phyloP scores from a whole-genome alignment of 2,888 invertebrate species.

The Pandemis heparana region DNA sequence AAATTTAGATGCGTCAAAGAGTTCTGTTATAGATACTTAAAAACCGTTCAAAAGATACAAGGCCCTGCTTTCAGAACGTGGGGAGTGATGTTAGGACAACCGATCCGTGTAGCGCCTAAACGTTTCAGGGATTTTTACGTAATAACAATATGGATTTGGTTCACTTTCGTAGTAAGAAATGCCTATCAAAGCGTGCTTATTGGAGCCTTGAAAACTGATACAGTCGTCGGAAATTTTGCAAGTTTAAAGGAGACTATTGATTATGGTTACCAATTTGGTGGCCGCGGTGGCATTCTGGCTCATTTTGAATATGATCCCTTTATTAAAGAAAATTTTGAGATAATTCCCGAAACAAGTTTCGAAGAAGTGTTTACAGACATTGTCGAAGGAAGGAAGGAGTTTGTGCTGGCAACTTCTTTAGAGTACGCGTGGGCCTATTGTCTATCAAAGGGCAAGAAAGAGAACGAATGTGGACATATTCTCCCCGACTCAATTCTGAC shows the following conservation, averaged over 20 bases:
- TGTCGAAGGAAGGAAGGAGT: conserved; percentile 60
- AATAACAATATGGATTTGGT: conserved; percentile 71
- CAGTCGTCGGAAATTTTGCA: conserved; percentile 61
- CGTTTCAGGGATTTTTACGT: conserved; percentile 73
- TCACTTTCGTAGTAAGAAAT: conserved; percentile 70
- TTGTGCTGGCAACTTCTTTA: conserved; percentile 67
- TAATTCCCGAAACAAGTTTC: conserved; percentile 64
- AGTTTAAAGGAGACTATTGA: conserved; percentile 63
- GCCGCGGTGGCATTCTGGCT: conserved; percentile 62
- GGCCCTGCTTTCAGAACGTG: conserved; percentile 65
- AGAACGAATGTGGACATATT: conserved; percentile 68
- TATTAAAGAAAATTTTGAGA: conserved; percentile 61
- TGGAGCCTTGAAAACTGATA: conserved; percentile 69
- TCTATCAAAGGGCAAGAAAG: conserved; percentile 61
- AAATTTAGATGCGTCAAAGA: conserved; percentile 57
- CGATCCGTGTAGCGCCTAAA: conserved; percentile 62
- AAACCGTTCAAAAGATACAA: conserved; percentile 58
- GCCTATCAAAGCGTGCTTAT: conserved; percentile 75
- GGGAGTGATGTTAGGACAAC: conserved; percentile 71
- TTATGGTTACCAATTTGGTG: conserved; percentile 66
- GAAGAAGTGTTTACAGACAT: conserved; percentile 64
- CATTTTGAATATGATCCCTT: conserved; percentile 70
- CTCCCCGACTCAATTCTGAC: conserved; percentile 70
- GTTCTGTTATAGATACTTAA: conserved; percentile 63
- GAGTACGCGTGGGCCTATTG: conserved; percentile 71